Conservation (phyloP, 2,113 vertebrate genomes). For the Saccopteryx leptura region DNA sequence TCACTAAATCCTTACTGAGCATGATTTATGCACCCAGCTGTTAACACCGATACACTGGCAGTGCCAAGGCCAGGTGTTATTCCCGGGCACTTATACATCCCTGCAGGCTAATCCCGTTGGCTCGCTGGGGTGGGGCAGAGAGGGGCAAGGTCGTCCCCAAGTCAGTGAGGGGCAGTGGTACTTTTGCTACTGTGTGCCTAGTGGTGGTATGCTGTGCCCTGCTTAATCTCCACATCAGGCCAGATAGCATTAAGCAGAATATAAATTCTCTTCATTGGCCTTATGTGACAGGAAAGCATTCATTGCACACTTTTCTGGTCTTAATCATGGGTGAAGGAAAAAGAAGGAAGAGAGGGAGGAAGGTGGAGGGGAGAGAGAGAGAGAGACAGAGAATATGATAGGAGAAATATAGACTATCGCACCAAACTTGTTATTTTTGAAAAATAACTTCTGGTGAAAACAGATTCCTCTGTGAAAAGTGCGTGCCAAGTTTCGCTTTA, state of each 20-base stretch:
- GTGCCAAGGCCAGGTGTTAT: background rate
- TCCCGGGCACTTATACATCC: conserved; percentile 46
- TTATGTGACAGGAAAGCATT: background rate
- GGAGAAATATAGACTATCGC: background rate
- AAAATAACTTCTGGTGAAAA: conserved; percentile 53
- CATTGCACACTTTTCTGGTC: conserved; percentile 21
- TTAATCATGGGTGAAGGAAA: background rate
- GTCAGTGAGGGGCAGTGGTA: background rate
- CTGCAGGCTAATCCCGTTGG: conserved; percentile 50
- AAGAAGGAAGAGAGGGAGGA: background rate
- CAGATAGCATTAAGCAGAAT: background rate
- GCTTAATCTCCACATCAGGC: background rate
- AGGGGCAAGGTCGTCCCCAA: conserved; percentile 20
- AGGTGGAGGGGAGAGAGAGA: background rate
- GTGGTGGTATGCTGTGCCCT: background rate
- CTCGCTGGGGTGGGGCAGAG: background rate
- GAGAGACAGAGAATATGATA: background rate
- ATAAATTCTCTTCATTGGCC: background rate
- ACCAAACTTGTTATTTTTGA: conserved; percentile 27
- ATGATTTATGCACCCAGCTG: conserved; percentile 57
- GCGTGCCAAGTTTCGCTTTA: background rate
- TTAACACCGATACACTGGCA: conserved; percentile 60
- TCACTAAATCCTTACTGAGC: conserved; percentile 75
- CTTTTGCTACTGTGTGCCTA: background rate
- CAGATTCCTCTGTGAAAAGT: background rate